phyloP scores from a whole-genome alignment of 2,113 vertebrate genomes.

The Xiphophorus couchianus region DNA sequence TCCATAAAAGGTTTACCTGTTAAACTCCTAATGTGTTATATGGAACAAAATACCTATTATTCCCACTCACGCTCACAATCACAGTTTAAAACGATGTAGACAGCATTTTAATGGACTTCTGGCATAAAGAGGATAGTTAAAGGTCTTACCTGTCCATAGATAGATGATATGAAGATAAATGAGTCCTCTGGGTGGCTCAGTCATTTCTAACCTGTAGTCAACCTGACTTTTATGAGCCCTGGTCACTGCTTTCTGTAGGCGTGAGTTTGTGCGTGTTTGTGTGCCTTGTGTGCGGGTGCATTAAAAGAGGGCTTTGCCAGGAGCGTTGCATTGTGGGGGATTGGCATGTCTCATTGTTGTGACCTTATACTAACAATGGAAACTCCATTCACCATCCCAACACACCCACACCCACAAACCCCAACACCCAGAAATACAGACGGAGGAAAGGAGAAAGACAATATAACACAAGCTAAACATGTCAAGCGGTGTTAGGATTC shows the following conservation, averaged over 20 bases:
- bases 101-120: too few relatives aligned
- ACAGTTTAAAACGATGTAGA: too few relatives aligned
- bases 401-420: constrained; percentile 19
- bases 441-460: constrained; percentile 6
- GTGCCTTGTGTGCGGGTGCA: constrained; percentile 9
- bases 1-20: too few relatives aligned
- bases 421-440: constrained; percentile 7
- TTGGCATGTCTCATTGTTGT: constrained; percentile 66
- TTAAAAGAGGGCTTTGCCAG: constrained; percentile 43
- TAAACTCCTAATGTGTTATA: too few relatives aligned
- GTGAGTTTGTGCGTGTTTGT: constrained; percentile 24
- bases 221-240: not conserved
- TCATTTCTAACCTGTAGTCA: constrained; percentile 47
- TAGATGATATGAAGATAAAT: constrained; percentile 70
- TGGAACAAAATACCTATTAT: too few relatives aligned
- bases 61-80: too few relatives aligned
- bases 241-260: not conserved
- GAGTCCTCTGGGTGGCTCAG: constrained; percentile 46
- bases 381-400: constrained; percentile 21
- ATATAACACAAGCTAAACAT: constrained; percentile 9
- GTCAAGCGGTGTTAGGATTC: constrained; percentile 10
- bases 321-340: constrained; percentile 63
- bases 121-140: not conserved
- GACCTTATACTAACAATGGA: constrained; percentile 67
- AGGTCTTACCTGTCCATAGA: constrained; percentile 64